Evolutionary conservation across 2,888 invertebrate genomes (phyloP).

Genomic region (Thalpophila matura): DNA sequence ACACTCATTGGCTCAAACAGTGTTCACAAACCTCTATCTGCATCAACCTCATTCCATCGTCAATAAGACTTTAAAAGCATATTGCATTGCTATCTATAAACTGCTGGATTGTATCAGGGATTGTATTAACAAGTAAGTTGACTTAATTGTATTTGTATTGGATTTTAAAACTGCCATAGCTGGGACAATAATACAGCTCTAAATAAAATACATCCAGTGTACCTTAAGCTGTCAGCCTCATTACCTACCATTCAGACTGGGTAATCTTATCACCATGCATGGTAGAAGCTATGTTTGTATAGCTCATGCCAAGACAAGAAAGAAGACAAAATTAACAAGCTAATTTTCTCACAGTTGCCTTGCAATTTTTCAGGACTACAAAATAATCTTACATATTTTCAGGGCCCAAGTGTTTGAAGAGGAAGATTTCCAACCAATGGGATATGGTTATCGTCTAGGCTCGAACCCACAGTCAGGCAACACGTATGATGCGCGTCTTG

Average conservation of each 20-base stretch:
- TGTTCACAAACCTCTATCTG: slow-evolving; percentile 98
- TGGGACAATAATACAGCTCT: too few relatives aligned
- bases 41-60: slow-evolving; percentile 97
- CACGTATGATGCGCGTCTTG: slow-evolving; percentile 90
- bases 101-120: slow-evolving; percentile 97
- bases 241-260: too few relatives aligned
- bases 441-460: slow-evolving; percentile 96
- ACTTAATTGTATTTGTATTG: slow-evolving; percentile 22
- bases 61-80: slow-evolving; percentile 96
- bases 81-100: slow-evolving; percentile 96
- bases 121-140: slow-evolving; percentile 95
- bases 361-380: too few relatives aligned
- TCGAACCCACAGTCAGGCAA: slow-evolving; percentile 85
- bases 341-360: too few relatives aligned
- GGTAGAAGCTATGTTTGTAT: too few relatives aligned
- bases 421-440: slow-evolving; percentile 98
- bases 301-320: too few relatives aligned
- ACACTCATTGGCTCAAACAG: slow-evolving; percentile 98
- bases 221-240: too few relatives aligned
- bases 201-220: too few relatives aligned
- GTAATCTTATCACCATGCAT: too few relatives aligned
- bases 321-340: too few relatives aligned
- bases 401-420: slow-evolving; percentile 97
- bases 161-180: too few relatives aligned
- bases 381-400: slow-evolving; percentile 44